Percentiles rank a stretch among this genome's conserved stretches.
These are phyloP conservation scores for Hyperoplus immaculatus DNA, from an alignment of 2,797 vertebrate genomes.

Conservation along the genomic window DNA sequence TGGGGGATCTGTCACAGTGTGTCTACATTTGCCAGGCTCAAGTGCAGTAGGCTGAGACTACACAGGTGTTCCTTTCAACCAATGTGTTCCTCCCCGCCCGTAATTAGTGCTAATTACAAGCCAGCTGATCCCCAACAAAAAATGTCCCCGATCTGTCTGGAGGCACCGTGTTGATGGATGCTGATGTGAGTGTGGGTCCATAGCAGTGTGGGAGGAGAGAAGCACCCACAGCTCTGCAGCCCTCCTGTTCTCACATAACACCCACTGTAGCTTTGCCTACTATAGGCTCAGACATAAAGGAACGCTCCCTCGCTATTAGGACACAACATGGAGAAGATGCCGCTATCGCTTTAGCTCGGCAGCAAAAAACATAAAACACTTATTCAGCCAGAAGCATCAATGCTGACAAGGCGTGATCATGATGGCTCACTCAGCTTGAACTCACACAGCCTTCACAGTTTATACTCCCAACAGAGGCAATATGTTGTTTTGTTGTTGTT, in stretches of 20 bases:
- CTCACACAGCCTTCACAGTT: conserved; percentile 17
- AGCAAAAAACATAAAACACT: conserved; percentile 37
- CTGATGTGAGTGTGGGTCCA: conserved; percentile 29
- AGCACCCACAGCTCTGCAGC: conserved; percentile 63
- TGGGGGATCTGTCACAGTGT: neutral
- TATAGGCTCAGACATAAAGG: conserved; percentile 26
- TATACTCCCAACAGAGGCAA: conserved; percentile 13
- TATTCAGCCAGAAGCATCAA: conserved; percentile 15
- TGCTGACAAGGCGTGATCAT: conserved; percentile 5
- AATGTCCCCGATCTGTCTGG: conserved; percentile 28
- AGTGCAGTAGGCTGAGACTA: neutral
- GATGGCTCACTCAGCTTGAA: conserved; percentile 38
- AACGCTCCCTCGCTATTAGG: conserved; percentile 6
- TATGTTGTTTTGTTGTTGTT: neutral
- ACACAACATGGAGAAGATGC: conserved; percentile 17
- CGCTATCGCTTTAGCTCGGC: conserved; percentile 23
- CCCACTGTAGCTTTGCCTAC: conserved; percentile 33
- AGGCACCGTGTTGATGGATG: conserved; percentile 4
- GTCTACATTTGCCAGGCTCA: neutral
- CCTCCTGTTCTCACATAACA: conserved; percentile 34
- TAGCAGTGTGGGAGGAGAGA: conserved; percentile 59
- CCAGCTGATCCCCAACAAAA: neutral
- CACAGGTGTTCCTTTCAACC: conserved; percentile 21
- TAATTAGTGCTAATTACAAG: conserved; percentile 33
- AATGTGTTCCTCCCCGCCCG: neutral